Evolutionary conservation across 2,113 vertebrate genomes (phyloP), one percentile per base, ranked within the genome.

Genomic region (Spizaetus ornatus): DNA sequence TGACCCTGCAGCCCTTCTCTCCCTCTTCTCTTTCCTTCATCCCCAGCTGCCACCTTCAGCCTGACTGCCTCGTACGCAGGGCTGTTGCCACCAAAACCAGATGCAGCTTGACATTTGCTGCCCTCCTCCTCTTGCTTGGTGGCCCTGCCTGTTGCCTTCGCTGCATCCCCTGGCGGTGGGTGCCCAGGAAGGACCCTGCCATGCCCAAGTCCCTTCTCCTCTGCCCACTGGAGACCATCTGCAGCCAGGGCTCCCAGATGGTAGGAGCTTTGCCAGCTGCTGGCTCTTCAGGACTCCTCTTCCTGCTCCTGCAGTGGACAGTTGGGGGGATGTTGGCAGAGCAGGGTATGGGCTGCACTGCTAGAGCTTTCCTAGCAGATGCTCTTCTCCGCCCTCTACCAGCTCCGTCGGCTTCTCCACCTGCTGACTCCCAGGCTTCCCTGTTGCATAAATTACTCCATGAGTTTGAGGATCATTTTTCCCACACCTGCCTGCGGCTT

Each of bases 181-280:
- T 20, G 63, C 82, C 48, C 27, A 13, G 53, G 48, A n/a, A 63
- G 48, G 89, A 38, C 70, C 40, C 20, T 61, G 59, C 58, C 31
- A 0, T 83, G 73, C 53, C 77, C 56, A 50, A 1, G 50, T 56
- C n/a, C 70, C 74, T 66, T 86, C 69, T 83, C 26, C 38, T 95
- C 55, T 63, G 43, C 65, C 73, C 62, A 5, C 90, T 36, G 73
- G 73, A 82, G 84, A 31, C 86, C 13, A 0, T 70, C 66, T 18
- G 13, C 71, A 80, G 92, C 74, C 84, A 82, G 74, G 70, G 36
- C 59, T 85, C 79, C 62, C 84, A 96, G 82, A 88, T 94, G 95
- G 96, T 13, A 42, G 66, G 42, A 81, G 85, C 76, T 80, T 16
- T 53, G 53, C 71, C 95, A 97, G 96, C 74, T 96, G 92, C 85